A percentile compares a stretch with the other conserved stretches of the same genome.
phyloP scores from a whole-genome alignment of 2,113 vertebrate genomes.

The Clarias macrocephalus region DNA sequence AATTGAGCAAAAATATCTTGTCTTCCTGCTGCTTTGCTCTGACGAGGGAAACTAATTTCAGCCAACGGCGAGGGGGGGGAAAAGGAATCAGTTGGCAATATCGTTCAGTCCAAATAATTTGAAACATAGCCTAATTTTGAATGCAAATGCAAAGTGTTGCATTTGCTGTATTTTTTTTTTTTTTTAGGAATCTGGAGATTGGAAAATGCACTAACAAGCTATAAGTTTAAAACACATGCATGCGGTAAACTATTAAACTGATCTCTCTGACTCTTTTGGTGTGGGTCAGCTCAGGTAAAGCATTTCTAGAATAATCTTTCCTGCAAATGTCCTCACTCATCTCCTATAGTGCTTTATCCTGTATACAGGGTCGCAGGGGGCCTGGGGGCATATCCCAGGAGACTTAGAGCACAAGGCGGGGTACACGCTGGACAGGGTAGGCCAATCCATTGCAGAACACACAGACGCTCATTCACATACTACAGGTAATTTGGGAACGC shows the following conservation, averaged over 20 bases:
- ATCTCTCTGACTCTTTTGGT: background rate
- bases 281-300: background rate
- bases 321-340: too few species aligned
- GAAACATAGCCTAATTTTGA: conserved; percentile 37
- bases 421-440: too few species aligned
- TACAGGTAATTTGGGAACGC: too few species aligned
- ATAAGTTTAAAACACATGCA: background rate
- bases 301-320: background rate
- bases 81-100: conserved; percentile 34
- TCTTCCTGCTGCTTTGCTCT: conserved; percentile 84
- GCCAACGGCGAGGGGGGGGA: conserved; percentile 59
- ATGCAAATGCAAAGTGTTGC: conserved; percentile 37
- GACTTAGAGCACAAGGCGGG: too few species aligned
- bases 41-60: conserved; percentile 79
- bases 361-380: too few species aligned
- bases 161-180: conserved; percentile 19
- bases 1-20: conserved; percentile 87
- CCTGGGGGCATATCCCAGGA: too few species aligned
- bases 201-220: background rate
- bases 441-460: too few species aligned
- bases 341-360: too few species aligned
- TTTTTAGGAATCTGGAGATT: background rate
- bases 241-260: background rate
- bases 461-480: too few species aligned
- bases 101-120: conserved; percentile 52